phyloP scores from a whole-genome alignment of 1,140 invertebrate species.

The Ostrea edulis region DNA sequence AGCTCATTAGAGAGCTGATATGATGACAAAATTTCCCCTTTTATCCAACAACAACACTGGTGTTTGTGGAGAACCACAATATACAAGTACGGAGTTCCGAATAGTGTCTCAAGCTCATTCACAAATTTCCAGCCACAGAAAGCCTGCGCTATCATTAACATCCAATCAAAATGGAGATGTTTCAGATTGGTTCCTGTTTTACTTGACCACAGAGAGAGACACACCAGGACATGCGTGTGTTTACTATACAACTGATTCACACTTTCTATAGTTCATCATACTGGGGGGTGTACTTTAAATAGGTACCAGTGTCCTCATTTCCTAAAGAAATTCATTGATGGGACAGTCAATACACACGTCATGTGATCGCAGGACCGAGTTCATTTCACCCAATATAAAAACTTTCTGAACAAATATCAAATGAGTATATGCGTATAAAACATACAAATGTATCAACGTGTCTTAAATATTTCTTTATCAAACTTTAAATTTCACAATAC shows the following conservation, averaged over 20 bases:
- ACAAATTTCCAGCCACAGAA: conserved; percentile 9
- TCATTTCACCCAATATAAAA: no score
- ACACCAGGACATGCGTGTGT: background rate
- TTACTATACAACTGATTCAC: background rate
- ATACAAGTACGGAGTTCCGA: background rate
- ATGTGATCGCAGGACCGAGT: no score
- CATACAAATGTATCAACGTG: no score
- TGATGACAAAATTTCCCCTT: background rate
- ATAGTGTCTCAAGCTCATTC: background rate
- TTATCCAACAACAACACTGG: background rate
- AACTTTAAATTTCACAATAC: no score
- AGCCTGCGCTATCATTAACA: background rate
- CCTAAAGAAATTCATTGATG: background rate
- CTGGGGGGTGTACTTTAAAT: background rate
- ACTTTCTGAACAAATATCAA: no score
- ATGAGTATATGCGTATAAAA: no score
- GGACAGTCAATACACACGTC: no score
- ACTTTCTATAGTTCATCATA: background rate
- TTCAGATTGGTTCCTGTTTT: background rate
- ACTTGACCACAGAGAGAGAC: background rate
- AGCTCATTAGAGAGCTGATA: background rate
- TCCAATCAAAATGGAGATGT: background rate
- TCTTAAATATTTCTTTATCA: no score
- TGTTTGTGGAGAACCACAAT: background rate
- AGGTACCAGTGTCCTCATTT: background rate